Evolutionary conservation across 2,797 vertebrate species (phyloP), one percentile per base, ranked within the genome.

Genomic region (Arremon brunneinucha): DNA sequence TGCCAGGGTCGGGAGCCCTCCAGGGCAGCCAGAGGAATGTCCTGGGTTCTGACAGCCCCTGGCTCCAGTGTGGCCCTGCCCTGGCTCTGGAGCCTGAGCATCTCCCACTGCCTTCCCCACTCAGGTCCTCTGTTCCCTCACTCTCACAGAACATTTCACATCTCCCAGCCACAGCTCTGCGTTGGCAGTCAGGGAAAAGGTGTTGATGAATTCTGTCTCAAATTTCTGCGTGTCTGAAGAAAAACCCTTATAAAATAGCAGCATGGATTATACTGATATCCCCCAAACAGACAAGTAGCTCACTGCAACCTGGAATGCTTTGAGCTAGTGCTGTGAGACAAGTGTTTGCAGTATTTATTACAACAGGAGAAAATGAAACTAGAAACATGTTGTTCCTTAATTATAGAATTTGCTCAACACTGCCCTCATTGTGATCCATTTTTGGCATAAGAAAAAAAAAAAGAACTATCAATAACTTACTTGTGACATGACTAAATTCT

Each of bases 151-250:
- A 90, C 63, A 62, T 93, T 93, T 90, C 94, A 81, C 92, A 70
- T 93, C 84, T 96, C 87, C 89, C 83, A 83, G 91, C 91, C 87
- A 60, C 16, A 7, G 80, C 79, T 92, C 69, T 93, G 94, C 74
- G 70, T 96, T 96, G 94, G 95, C 95, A 94, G 91, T 76, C 3
- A 1, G 87, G 84, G 95, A 60, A 91, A 94, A 95, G 89, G 94
- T 95, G 95, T 94, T 95, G 95, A 93, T 94, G 92, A 95, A 94
- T 94, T 94, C 93, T 84, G 89, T 91, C 91, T 94, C 94, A 93
- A 87, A 93, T 96, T 91, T 90, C 89, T 93, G 72, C 77, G 2
- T 81, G 94, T 92, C 95, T 94, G 91, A 94, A 95, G 93, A 86
- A 96, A 91, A 91, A 74, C 65, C 80, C 80, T 83, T 74, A 81